These are phyloP conservation scores for Sebastes kiyomatsui DNA, from an alignment of 2,797 vertebrate genomes.

Conservation along the genomic window DNA sequence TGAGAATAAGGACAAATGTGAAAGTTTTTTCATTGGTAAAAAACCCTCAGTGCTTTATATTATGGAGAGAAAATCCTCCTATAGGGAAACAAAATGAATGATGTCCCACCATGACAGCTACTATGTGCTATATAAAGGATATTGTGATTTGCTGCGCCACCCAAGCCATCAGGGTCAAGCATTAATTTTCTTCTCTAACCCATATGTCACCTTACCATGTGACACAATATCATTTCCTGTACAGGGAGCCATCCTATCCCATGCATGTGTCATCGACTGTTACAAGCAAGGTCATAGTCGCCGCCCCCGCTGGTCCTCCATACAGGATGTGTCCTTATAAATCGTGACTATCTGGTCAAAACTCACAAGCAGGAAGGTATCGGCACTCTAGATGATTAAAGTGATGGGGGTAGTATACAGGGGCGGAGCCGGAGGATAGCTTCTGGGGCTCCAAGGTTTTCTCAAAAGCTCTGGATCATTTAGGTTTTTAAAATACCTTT, in stretches of 20 bases:
- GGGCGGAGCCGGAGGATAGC: neutral
- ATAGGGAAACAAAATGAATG: slow-evolving; percentile 11
- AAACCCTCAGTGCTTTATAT: neutral
- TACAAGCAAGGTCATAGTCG: slow-evolving; percentile 48
- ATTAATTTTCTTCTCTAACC: slow-evolving; percentile 34
- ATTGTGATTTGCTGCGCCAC: slow-evolving; percentile 40
- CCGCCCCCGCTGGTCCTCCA: neutral
- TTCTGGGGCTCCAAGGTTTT: neutral
- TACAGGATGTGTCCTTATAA: slow-evolving; percentile 22
- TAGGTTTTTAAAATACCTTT: neutral
- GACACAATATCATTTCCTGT: slow-evolving; percentile 61
- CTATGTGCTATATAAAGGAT: slow-evolving; percentile 23
- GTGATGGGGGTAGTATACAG: neutral
- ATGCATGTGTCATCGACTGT: slow-evolving; percentile 23
- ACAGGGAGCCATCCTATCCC: slow-evolving; percentile 12
- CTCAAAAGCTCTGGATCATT: neutral
- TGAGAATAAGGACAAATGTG: neutral
- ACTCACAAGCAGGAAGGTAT: slow-evolving; percentile 12
- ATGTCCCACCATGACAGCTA: slow-evolving; percentile 20
- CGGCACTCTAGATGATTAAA: slow-evolving; percentile 42
- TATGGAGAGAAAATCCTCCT: slow-evolving; percentile 6
- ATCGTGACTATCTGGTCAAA: neutral
- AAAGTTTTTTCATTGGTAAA: neutral
- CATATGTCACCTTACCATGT: slow-evolving; percentile 49
- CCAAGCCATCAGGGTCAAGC: slow-evolving; percentile 29